Evolutionary conservation across 2,888 invertebrate genomes (phyloP).

Genomic region (Lumbricus terrestris): DNA sequence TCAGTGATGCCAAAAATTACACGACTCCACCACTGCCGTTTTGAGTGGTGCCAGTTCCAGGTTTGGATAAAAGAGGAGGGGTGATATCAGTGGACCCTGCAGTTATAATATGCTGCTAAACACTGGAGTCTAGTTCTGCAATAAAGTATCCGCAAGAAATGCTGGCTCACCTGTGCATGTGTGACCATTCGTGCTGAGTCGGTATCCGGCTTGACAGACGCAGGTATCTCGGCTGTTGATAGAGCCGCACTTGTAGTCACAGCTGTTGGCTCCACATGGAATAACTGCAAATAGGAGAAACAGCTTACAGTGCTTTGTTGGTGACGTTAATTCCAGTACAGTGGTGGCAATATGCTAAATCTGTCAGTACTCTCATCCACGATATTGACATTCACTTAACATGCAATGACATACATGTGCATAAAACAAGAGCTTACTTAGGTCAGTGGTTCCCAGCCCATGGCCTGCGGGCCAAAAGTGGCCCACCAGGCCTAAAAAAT

Average conservation of each 20-base stretch:
- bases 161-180: conserved; percentile 13
- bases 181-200: background rate
- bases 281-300: background rate
- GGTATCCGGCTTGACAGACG: background rate
- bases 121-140: no score
- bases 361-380: background rate
- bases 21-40: no score
- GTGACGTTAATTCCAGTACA: background rate
- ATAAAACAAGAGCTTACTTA: background rate
- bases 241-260: conserved; percentile 14
- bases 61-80: no score
- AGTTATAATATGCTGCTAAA: no score
- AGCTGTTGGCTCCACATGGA: conserved; percentile 18
- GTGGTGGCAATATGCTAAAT: background rate
- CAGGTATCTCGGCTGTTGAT: background rate
- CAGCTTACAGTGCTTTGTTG: background rate
- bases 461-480: no score
- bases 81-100: no score
- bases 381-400: background rate
- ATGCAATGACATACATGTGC: background rate
- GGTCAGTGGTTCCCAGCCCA: no score
- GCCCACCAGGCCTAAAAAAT: no score
- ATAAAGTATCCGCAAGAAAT: background rate
- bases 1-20: background rate
- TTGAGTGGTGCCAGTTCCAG: no score